Evolutionary conservation across 2,113 vertebrate genomes (phyloP), one percentile per base, ranked within the genome.

Genomic region (Charadrius vociferus): DNA sequence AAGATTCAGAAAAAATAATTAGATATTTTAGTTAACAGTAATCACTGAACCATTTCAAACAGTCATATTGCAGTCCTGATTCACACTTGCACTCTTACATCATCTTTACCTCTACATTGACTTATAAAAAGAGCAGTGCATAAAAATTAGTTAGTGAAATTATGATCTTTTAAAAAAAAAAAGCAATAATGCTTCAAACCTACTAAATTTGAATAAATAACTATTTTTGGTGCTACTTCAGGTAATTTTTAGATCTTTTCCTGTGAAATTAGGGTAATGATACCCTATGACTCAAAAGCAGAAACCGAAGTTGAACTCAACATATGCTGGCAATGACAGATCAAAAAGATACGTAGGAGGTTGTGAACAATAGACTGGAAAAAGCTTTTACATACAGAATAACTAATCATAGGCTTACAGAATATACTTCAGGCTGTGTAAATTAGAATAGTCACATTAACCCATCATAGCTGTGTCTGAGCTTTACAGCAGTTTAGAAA

Each of bases 211-310:
- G 49, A 86, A 90, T 88, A 80, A 72, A 32, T 27, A 70, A 49
- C 70, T 92, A 50, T 85, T 94, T 89, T 91, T 73, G 27, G 58
- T 72, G 18, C 49, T 79, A 37, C 37, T 70, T 91, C 24, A 87
- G 59, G 32, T 73, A 70, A 74, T 67, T 93, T 96, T 93, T 94
- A 96, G 79, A 79, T 9, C 19, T 55, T 45, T 94, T 94, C 88
- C 81, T 91, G 14, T 85, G 74, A 89, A 86, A 90, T 59, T 50
- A 55, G 23, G 66, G 89, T 85, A 96, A 82, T 20, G 78, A 95
- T 73, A 94, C 37, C 26, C 45, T 77, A 45, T 95, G 96, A 97
- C 66, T 96, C 94, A 97, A 82, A 97, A 92, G 45, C 53, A 91
- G 94, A 97, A 95, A 94, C 73, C 2, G 4, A 94, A 94, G 39